These are phyloP conservation scores for Athalia rosae DNA, from an alignment of 2,888 invertebrate species.

Conservation along the genomic window DNA sequence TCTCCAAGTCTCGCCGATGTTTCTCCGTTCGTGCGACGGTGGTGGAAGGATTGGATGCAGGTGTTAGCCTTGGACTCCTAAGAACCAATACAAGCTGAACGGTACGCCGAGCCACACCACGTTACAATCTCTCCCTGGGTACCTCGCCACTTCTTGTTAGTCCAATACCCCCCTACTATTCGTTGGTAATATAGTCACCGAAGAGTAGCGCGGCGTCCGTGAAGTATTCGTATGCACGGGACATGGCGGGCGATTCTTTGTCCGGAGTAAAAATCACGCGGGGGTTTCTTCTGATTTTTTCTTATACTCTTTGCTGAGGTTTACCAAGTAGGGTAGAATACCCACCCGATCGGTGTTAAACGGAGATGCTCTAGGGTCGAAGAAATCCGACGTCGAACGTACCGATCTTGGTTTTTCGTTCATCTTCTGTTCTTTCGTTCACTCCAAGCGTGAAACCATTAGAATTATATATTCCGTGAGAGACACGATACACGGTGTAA, in stretches of 20 bases:
- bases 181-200: constrained; percentile 26
- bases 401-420: too few species aligned
- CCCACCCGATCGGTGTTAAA: too few species aligned
- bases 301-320: too few species aligned
- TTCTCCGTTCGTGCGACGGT: constrained; percentile 22
- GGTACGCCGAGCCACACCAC: constrained; percentile 10
- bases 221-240: not conserved
- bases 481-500: too few species aligned
- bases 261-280: not conserved
- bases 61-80: constrained; percentile 71
- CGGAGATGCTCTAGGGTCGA: too few species aligned
- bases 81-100: constrained; percentile 30
- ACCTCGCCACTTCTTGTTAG: not conserved
- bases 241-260: constrained; percentile 32
- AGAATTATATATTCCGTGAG: too few species aligned
- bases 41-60: constrained; percentile 66
- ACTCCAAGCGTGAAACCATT: too few species aligned
- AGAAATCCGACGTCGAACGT: too few species aligned
- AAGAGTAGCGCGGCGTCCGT: too few species aligned
- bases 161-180: constrained; percentile 7
- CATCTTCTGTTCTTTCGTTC: too few species aligned
- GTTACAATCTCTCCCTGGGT: constrained; percentile 35
- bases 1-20: not conserved
- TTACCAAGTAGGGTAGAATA: too few species aligned
- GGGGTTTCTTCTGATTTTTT: too few species aligned